Evolutionary conservation across 2,113 vertebrate genomes (phyloP), one percentile per base, ranked within the genome.

Genomic region (Anseranas semipalmata): DNA sequence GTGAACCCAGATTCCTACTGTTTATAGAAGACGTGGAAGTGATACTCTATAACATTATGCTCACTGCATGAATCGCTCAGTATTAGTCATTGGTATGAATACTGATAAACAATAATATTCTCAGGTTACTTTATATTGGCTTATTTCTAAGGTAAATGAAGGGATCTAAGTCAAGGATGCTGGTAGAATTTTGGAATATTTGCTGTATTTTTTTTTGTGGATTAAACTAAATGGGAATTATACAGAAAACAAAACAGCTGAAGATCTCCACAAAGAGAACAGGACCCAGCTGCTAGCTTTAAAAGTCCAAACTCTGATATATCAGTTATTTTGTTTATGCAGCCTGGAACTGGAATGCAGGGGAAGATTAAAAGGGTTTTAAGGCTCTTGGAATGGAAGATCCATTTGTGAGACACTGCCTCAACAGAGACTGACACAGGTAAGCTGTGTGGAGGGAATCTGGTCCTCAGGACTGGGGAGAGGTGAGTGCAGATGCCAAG

Each of bases 391-490:
- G 45, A 71, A 85, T 72, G 35, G 56, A 71, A 62, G 56, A 55
- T 45, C 33, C 0, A 0, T 37, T 76, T 66, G 24, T 71, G 33
- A 72, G 58, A 62, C 1, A 2, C 8, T 50, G 53, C 17, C 39
- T 50, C 60, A 75, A 75, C 56, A 71, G 46, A 43, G 12, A 35
- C 68, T 67, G 74, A 93, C 28, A 62, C 21, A 30, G 73, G n/a
- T n/a, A 71, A 79, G 67, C 79, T 85, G 53, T 19, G 13, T 45
- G 33, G 24, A 35, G 16, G 68, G 28, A 80, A 56, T 76, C 39
- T 0, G 2, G 63, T 56, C 39, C 33, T 46, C 32, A 50, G 59
- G 20, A 66, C 30, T 2, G 0, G 15, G 11, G 46, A 88, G 76
- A 85, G 48, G 41, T 46, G 68, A 56, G 41, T 21, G 25, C 8